Conservation (phyloP, 2,113 vertebrate species). For the Anser cygnoides region DNA sequence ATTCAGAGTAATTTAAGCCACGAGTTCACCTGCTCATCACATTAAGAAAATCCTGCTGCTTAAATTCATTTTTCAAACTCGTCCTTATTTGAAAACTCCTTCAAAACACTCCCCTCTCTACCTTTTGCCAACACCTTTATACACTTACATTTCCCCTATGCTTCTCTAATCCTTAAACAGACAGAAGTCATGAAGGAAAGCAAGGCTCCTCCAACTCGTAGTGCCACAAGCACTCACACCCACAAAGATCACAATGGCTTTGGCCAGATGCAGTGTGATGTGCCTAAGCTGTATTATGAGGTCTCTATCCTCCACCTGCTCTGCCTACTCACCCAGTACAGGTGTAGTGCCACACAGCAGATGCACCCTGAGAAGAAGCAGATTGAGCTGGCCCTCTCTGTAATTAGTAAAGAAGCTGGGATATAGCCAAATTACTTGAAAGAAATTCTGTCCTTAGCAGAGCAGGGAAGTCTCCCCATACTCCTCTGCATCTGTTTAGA, state of each 20-base stretch:
- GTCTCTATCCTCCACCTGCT: background rate
- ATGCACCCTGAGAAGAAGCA: accelerated
- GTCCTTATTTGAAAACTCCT: background rate
- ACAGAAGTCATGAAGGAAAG: background rate
- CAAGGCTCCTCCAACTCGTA: accelerated
- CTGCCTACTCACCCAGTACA: background rate
- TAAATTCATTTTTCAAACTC: background rate
- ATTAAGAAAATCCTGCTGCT: background rate
- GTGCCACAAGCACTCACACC: background rate
- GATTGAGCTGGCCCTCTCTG: background rate
- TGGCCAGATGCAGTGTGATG: background rate
- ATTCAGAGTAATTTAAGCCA: background rate
- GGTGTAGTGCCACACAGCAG: background rate
- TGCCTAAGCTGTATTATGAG: background rate
- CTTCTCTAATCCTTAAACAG: background rate
- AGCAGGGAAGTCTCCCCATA: accelerated
- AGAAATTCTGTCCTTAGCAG: background rate
- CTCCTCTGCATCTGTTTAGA: background rate
- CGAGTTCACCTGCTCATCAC: background rate
- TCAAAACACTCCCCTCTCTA: background rate
- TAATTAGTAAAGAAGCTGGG: background rate
- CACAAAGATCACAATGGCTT: background rate
- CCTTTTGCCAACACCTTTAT: background rate
- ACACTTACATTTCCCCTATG: background rate
- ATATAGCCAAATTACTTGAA: background rate